Evolutionary conservation across 1,140 invertebrate genomes (phyloP).

Genomic region (Eulimnadia texana): DNA sequence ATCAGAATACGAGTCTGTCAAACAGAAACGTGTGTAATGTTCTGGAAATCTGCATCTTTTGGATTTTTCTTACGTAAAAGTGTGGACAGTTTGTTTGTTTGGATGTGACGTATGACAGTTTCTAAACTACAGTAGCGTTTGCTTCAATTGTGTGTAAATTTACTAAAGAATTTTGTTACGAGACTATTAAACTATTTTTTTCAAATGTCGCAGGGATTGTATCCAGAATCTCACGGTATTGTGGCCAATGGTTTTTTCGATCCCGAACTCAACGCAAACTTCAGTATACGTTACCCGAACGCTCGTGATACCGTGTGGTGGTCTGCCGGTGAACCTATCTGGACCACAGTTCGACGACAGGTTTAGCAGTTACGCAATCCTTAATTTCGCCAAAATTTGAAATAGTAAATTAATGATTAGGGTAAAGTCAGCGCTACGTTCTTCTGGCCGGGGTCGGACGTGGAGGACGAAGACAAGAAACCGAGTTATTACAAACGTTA

Average conservation of each 20-base stretch:
- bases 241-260: constrained; percentile 35
- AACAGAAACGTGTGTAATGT: too few relatives aligned
- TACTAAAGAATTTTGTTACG: too few relatives aligned
- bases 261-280: constrained; percentile 26
- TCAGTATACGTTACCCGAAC: constrained; percentile 20
- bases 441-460: constrained; percentile 24
- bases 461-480: constrained; percentile 12
- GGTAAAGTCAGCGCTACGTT: constrained; percentile 21
- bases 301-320: constrained; percentile 17
- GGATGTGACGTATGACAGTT: too few relatives aligned
- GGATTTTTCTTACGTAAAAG: too few relatives aligned
- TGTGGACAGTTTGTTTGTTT: too few relatives aligned
- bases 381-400: background rate
- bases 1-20: too few relatives aligned
- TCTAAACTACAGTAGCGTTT: too few relatives aligned
- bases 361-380: constrained; percentile 9
- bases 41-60: too few relatives aligned
- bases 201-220: constrained; percentile 35
- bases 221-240: constrained; percentile 37
- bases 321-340: constrained; percentile 21
- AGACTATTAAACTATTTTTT: too few relatives aligned
- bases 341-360: constrained; percentile 20
- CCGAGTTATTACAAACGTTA: constrained; percentile 19
- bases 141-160: too few relatives aligned
- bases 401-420: constrained; percentile 12